phyloP scores from a whole-genome alignment of 2,113 vertebrate species.

The Hippocampus zosterae region DNA sequence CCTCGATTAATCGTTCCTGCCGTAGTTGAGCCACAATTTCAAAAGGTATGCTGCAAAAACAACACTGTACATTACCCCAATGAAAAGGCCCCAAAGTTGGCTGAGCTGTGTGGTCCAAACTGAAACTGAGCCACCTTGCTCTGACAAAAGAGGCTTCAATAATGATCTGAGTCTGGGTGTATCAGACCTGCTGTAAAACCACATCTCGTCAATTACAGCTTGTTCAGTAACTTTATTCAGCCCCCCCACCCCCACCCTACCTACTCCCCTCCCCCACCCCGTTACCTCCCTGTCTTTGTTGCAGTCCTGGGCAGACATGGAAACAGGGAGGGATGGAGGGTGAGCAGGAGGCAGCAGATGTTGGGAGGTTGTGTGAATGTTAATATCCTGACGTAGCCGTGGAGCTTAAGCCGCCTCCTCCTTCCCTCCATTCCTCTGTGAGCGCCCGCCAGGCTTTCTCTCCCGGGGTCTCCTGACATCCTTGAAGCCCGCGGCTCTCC shows the following conservation, averaged over 20 bases:
- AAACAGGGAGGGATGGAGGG: constrained; percentile 52
- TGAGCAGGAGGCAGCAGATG: constrained; percentile 85
- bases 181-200: neutral
- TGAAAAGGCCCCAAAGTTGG: neutral
- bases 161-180: neutral
- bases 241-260: too few relatives aligned
- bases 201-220: neutral
- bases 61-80: neutral
- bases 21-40: too few relatives aligned
- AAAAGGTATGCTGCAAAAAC: neutral
- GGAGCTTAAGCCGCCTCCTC: constrained; percentile 79
- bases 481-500: constrained; percentile 86
- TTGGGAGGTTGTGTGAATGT: constrained; percentile 94
- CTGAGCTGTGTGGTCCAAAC: neutral
- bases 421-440: constrained; percentile 69
- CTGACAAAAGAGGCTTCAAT: neutral
- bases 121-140: neutral
- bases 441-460: constrained; percentile 76
- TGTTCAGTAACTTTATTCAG: neutral
- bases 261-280: neutral
- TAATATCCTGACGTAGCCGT: constrained; percentile 87
- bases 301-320: constrained; percentile 49
- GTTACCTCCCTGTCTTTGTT: constrained; percentile 53
- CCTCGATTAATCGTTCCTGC: too few relatives aligned
- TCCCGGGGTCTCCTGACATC: constrained; percentile 84